These are phyloP conservation scores for Dexiosoma caninum DNA, from an alignment of 2,888 invertebrate species.

Conservation along the genomic window DNA sequence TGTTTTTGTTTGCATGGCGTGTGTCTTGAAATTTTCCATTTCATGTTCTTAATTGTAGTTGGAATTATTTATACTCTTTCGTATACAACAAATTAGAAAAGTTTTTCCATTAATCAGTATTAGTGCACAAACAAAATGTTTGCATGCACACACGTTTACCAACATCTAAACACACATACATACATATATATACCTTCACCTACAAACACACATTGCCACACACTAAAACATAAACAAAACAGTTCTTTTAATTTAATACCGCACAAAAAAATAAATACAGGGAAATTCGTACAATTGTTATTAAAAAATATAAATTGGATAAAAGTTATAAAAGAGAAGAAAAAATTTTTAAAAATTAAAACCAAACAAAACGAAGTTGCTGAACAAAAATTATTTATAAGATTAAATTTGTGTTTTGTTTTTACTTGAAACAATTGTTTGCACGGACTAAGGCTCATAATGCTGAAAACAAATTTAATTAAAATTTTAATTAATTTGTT, in stretches of 20 bases:
- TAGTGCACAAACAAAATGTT: constrained; percentile 39
- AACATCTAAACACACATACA: neutral
- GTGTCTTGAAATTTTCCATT: constrained; percentile 31
- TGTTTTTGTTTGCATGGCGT: neutral
- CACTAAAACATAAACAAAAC: neutral
- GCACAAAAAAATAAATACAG: neutral
- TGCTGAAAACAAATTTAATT: constrained; percentile 11
- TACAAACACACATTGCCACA: neutral
- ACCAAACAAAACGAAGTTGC: neutral
- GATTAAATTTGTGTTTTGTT: neutral
- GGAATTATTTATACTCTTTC: constrained; percentile 41
- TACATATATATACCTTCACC: neutral
- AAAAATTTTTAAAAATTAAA: constrained; percentile 22
- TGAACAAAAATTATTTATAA: neutral
- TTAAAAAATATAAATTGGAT: constrained; percentile 13
- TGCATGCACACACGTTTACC: neutral
- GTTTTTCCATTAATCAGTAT: constrained; percentile 61
- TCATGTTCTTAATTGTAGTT: constrained; percentile 51
- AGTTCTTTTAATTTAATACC: neutral
- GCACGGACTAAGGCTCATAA: neutral
- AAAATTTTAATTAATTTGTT: constrained; percentile 27
- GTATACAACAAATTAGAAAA: constrained; percentile 59
- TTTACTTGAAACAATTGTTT: neutral
- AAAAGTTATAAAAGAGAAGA: neutral
- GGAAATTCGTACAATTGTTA: constrained; percentile 10